These are phyloP conservation scores for Aelia acuminata DNA, from an alignment of 2,888 invertebrate species.

Conservation along the genomic window DNA sequence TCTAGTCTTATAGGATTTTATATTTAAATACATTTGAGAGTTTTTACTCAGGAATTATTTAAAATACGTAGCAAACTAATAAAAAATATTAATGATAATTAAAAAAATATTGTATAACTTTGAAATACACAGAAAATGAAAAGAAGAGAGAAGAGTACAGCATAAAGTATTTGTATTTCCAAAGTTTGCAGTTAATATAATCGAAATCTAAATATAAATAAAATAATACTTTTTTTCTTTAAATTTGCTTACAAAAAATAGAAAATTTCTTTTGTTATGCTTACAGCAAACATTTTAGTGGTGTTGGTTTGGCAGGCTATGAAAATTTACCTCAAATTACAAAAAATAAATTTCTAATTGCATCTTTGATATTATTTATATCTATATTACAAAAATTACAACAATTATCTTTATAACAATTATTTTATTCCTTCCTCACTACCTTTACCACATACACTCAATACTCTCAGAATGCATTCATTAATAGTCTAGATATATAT, in stretches of 20 bases:
- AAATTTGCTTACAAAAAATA: conserved; percentile 6
- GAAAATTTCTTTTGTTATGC: background rate
- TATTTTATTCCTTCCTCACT: conserved; percentile 25
- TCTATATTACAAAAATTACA: conserved; percentile 42
- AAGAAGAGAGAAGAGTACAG: no score
- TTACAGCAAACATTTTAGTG: conserved; percentile 20
- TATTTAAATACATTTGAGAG: background rate
- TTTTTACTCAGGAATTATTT: background rate
- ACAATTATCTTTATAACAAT: conserved; percentile 20
- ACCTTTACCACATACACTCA: background rate
- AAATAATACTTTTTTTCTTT: background rate
- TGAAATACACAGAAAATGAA: background rate
- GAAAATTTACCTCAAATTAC: conserved; percentile 41
- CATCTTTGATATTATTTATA: conserved; percentile 34
- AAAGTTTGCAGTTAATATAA: background rate
- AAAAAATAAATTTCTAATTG: conserved; percentile 46
- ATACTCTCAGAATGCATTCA: background rate
- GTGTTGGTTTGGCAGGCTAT: conserved; percentile 54
- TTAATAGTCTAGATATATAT: conserved; percentile 29
- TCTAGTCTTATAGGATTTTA: background rate
- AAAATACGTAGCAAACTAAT: no score
- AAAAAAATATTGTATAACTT: background rate
- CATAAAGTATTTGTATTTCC: background rate
- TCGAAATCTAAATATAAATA: background rate
- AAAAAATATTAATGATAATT: background rate